Percentiles rank a stretch among this genome's conserved stretches.
These are phyloP conservation scores for Arrhopalites spinosus DNA, from an alignment of 2,888 invertebrate genomes.

Conservation along the genomic window DNA sequence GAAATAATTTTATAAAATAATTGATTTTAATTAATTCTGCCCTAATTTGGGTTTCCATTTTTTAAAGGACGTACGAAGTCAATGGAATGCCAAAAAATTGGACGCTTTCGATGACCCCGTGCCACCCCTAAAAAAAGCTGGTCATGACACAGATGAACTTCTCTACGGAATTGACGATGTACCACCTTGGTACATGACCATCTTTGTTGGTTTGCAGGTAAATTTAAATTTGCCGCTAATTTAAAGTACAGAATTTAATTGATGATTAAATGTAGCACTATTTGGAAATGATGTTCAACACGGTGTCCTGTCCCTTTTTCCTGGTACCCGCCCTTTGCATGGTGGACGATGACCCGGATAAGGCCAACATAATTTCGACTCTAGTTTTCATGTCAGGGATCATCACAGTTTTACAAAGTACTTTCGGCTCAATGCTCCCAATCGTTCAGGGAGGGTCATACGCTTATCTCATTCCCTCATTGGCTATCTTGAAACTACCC, in stretches of 20 bases:
- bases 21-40: too few relatives aligned
- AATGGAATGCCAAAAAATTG: too few relatives aligned
- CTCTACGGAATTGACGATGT: constrained; percentile 71
- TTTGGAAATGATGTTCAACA: constrained; percentile 83
- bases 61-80: too few relatives aligned
- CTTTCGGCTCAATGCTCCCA: constrained; percentile 67
- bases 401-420: constrained; percentile 73
- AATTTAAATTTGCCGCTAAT: neutral
- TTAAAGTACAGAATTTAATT: neutral
- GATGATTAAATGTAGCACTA: constrained; percentile 66
- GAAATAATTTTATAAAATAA: too few relatives aligned
- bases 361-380: constrained; percentile 60
- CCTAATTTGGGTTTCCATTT: too few relatives aligned
- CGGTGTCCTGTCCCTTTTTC: constrained; percentile 81
- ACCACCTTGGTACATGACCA: constrained; percentile 83
- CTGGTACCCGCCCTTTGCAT: constrained; percentile 79
- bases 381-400: constrained; percentile 61
- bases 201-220: constrained; percentile 81
- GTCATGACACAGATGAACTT: too few relatives aligned
- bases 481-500: constrained; percentile 74
- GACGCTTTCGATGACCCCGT: too few relatives aligned
- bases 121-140: too few relatives aligned
- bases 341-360: constrained; percentile 61
- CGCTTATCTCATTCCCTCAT: constrained; percentile 76
- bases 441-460: constrained; percentile 70